A percentile compares a stretch with the other conserved stretches of the same genome.
Evolutionary conservation across 2,797 vertebrate species (phyloP).

Genomic region (Lagocephalus sceleratus): DNA sequence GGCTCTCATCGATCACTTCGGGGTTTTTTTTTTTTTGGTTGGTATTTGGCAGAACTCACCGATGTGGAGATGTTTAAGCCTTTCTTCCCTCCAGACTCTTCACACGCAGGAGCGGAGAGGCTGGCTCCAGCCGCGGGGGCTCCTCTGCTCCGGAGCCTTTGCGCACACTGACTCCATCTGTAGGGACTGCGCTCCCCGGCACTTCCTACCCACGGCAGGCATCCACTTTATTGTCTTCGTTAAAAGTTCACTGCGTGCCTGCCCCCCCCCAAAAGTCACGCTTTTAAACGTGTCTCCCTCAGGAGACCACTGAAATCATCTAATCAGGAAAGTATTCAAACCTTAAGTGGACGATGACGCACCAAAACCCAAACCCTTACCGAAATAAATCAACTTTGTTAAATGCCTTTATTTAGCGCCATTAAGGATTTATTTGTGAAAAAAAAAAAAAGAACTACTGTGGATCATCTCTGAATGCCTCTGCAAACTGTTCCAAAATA

Average conservation of each 20-base stretch:
- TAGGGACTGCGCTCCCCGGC: constrained; percentile 34
- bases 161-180: constrained; percentile 48
- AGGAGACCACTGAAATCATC: no score
- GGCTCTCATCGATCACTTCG: constrained; percentile 4
- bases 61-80: neutral
- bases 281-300: constrained; percentile 30
- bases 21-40: no score
- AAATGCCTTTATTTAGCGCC: no score
- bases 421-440: no score
- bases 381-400: no score
- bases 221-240: constrained; percentile 52
- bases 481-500: no score
- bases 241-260: constrained; percentile 43
- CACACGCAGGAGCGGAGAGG: neutral
- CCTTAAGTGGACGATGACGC: no score
- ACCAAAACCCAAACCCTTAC: no score
- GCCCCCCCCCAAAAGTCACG: constrained; percentile 6
- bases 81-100: neutral
- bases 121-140: constrained; percentile 31
- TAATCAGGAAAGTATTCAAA: no score
- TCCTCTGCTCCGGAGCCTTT: constrained; percentile 23
- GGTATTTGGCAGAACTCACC: neutral
- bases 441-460: no score
- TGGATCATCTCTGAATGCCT: no score
- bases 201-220: constrained; percentile 45